Evolutionary conservation across 2,113 vertebrate genomes (phyloP), one percentile per base, ranked within the genome.

Genomic region (Orthochromis malagaraziensis): DNA sequence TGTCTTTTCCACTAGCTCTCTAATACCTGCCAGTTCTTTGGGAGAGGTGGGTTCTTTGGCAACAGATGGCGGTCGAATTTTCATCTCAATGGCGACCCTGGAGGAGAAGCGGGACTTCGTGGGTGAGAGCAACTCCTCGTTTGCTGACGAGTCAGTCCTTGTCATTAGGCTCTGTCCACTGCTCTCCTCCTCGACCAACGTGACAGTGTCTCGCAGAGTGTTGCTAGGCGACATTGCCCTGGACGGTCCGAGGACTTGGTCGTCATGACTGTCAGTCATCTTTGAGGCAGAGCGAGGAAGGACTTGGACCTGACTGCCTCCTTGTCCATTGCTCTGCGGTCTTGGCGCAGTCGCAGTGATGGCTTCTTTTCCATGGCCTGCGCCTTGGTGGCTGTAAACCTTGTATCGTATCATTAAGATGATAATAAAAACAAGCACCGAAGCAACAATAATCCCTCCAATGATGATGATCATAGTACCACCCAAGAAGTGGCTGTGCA

Each of bases 381-480:
- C 94, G 19, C 96, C 97, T 68, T 97, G 97, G 85, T 97, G 94
- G 84, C 96, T 97, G 87, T 98, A 98, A 92, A 98, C 97, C 93
- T 99, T 99, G 58, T 99, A 99, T 4, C 97, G 97, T 91, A 99
- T 97, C 90, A 99, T 97, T 49, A 99, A 95, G 87, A 99, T 98
- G 88, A 99, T 98, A 90, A 99, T 99, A 91, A 99, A 99, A 60
- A 98, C 97, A 2, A 99, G 96, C 1, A 99, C 98, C 0, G 98
- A 99, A 0, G 98, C 98, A 84, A 98, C 98, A 3, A 99, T 99
- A 94, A 98, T 98, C 1, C 98, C 98, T 4, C 98, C 98, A 1
- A 99, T 97, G 35, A 98, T 97, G 92, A 99, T 99, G 95, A 99
- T 99, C 97, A 99, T 98, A 6, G 98, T 99, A 1, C 98, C 98